Percentiles rank a stretch among this genome's conserved stretches.
Conservation (phyloP, 2,113 vertebrate genomes). For the Daphoenositta chrysoptera region DNA sequence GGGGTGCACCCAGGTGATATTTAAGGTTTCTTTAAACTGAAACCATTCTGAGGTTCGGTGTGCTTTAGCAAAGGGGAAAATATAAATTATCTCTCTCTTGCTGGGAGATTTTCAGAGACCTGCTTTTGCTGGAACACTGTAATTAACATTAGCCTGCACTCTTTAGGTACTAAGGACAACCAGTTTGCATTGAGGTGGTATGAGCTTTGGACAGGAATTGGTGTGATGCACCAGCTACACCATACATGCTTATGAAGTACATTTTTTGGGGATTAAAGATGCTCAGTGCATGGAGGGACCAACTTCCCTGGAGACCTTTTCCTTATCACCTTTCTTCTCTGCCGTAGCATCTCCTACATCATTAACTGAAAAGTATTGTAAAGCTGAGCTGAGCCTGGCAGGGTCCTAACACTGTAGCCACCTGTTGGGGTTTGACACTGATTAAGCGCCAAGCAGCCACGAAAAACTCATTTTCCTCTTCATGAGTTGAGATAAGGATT, state of each 20-base stretch:
- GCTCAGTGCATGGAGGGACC: not conserved
- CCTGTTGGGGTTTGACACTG: not conserved
- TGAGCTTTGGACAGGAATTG: not conserved
- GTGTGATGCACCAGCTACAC: not conserved
- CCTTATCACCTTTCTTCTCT: not conserved
- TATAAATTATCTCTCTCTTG: not conserved
- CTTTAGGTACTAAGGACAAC: not conserved
- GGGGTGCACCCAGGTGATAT: not conserved
- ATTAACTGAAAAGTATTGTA: not conserved
- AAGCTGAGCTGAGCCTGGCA: not conserved
- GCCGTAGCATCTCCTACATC: not conserved
- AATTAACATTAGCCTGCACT: not conserved
- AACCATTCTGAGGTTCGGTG: not conserved
- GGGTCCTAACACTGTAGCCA: not conserved
- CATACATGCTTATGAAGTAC: rapidly evolving
- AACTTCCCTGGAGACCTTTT: not conserved
- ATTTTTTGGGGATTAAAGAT: not conserved
- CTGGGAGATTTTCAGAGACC: not conserved
- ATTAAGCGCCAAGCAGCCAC: not conserved
- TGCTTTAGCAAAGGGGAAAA: not conserved
- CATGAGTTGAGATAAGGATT: not conserved
- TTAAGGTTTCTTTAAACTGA: not conserved
- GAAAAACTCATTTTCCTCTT: not conserved
- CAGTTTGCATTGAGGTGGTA: not conserved
- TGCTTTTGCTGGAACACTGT: not conserved